These are phyloP conservation scores for Stichodactyla mertensii DNA, from an alignment of 64 coral and sea anemone genomes.

Conservation along the genomic window DNA sequence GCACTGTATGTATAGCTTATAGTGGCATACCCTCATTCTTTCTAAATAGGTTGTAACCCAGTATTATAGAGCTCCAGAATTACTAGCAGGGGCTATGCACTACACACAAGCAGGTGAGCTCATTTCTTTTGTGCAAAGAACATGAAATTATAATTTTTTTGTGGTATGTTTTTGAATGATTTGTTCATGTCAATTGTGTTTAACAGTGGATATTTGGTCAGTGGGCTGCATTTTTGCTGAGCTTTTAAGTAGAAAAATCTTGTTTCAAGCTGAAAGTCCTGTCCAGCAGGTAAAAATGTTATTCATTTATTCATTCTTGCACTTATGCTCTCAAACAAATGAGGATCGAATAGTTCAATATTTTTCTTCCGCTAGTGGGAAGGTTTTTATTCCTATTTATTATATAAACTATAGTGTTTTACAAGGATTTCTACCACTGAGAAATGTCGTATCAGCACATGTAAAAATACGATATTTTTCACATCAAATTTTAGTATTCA, in stretches of 20 bases:
- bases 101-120: constrained; percentile 84
- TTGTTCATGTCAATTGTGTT: background rate
- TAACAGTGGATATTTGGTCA: constrained; percentile 99
- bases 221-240: constrained; percentile 99
- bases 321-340: too few relatives aligned
- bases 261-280: constrained; percentile 93
- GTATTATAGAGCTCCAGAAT: constrained; percentile 94
- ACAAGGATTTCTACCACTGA: too few relatives aligned
- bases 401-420: too few relatives aligned
- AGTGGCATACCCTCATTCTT: background rate
- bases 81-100: constrained; percentile 82
- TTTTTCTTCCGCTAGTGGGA: background rate
- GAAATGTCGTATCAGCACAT: too few relatives aligned
- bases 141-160: background rate
- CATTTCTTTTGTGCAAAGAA: background rate
- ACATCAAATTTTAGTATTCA: too few relatives aligned
- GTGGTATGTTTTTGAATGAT: too few relatives aligned
- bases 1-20: background rate
- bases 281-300: constrained; percentile 78
- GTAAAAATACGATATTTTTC: too few relatives aligned
- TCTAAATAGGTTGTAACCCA: constrained; percentile 88
- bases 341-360: background rate
- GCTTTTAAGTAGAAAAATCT: constrained; percentile 90
- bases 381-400: too few relatives aligned
- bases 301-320: background rate